phyloP scores from a whole-genome alignment of 2,113 vertebrate species.

The Salminus brasiliensis region DNA sequence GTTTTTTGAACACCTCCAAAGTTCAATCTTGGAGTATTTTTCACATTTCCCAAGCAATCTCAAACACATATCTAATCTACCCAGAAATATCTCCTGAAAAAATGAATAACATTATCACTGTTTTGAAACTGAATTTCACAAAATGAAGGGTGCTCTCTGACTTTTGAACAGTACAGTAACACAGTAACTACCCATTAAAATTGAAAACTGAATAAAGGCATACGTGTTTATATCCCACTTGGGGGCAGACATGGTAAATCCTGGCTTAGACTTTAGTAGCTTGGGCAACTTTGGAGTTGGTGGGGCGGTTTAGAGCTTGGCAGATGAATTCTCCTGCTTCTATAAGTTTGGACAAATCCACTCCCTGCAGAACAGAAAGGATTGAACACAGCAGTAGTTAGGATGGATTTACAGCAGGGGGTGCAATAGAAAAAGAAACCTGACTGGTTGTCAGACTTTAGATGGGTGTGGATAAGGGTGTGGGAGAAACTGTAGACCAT shows the following conservation, averaged over 20 bases:
- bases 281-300: constrained; percentile 91
- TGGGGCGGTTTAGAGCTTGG: constrained; percentile 82
- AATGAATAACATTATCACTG: too few species aligned
- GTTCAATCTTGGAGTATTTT: too few species aligned
- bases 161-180: too few species aligned
- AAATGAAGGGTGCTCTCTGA: too few species aligned
- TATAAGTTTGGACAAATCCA: constrained; percentile 85
- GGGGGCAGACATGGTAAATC: neutral
- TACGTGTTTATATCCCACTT: neutral
- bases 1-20: too few species aligned
- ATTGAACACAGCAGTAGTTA: neutral
- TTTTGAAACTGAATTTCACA: too few species aligned
- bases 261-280: constrained; percentile 70
- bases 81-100: too few species aligned
- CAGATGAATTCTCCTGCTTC: constrained; percentile 93
- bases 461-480: constrained; percentile 40
- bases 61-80: too few species aligned
- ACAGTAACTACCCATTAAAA: too few species aligned
- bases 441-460: neutral
- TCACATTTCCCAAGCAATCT: too few species aligned
- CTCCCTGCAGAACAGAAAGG: constrained; percentile 76
- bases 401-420: constrained; percentile 69
- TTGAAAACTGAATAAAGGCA: too few species aligned
- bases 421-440: constrained; percentile 71
- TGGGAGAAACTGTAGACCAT: constrained; percentile 51